phyloP scores from a whole-genome alignment of 2,113 vertebrate species.

The Limanda limanda region DNA sequence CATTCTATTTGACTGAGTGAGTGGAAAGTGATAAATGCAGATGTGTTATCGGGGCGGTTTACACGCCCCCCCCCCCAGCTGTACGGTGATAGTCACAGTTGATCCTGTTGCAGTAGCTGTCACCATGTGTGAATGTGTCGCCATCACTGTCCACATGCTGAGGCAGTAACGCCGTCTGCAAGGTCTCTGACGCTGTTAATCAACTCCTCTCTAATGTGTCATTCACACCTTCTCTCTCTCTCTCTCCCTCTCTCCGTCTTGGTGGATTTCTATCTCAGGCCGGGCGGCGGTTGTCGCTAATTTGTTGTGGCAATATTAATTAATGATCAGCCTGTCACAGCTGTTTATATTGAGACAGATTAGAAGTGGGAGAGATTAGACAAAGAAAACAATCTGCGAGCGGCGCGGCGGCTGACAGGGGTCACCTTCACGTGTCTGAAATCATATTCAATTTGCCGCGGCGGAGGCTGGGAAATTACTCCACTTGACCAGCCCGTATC shows the following conservation, averaged over 20 bases:
- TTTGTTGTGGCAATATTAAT: constrained; percentile 90
- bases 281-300: constrained; percentile 78
- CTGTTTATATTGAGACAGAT: constrained; percentile 86
- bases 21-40: constrained; percentile 35
- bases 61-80: constrained; percentile 19
- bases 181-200: constrained; percentile 72
- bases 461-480: constrained; percentile 69
- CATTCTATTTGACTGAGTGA: not conserved
- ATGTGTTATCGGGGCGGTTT: constrained; percentile 35
- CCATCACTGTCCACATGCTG: constrained; percentile 58
- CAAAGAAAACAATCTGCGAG: constrained; percentile 84
- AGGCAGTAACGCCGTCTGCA: constrained; percentile 61
- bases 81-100: constrained; percentile 49
- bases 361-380: constrained; percentile 83
- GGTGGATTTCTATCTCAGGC: constrained; percentile 74
- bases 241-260: constrained; percentile 48
- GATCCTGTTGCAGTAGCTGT: constrained; percentile 51
- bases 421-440: constrained; percentile 86
- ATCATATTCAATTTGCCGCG: constrained; percentile 83
- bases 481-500: constrained; percentile 72
- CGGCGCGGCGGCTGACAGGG: constrained; percentile 79
- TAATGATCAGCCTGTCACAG: constrained; percentile 84
- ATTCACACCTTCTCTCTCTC: constrained; percentile 77
- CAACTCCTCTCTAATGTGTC: constrained; percentile 71
- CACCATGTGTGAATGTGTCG: constrained; percentile 42